phyloP scores from a whole-genome alignment of 2,888 invertebrate genomes.

The Polylopha cassiicola region DNA sequence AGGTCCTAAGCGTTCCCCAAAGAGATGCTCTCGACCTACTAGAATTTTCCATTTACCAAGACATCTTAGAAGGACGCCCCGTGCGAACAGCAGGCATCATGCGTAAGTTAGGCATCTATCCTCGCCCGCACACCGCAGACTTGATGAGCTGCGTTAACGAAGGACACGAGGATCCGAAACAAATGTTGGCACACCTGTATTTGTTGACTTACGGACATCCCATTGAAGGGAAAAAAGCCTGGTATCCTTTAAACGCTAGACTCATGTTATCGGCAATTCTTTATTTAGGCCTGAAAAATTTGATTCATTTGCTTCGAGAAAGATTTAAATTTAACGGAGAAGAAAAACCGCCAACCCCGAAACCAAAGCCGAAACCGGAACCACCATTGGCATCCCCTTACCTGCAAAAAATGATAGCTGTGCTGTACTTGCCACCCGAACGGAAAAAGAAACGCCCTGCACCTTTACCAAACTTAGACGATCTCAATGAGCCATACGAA shows the following conservation, averaged over 20 bases:
- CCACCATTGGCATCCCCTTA: constrained; percentile 50
- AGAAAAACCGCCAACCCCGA: constrained; percentile 26
- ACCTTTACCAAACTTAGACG: constrained; percentile 56
- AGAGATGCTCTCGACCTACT: constrained; percentile 49
- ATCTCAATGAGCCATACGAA: constrained; percentile 53
- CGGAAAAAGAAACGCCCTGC: constrained; percentile 36
- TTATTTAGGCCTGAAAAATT: constrained; percentile 53
- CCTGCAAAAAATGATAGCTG: constrained; percentile 49
- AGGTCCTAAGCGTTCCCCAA: constrained; percentile 59
- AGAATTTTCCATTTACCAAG: constrained; percentile 51
- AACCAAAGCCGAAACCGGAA: constrained; percentile 37
- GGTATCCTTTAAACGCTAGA: constrained; percentile 52
- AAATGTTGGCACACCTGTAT: constrained; percentile 60
- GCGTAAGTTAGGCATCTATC: constrained; percentile 47
- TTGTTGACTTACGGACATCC: constrained; percentile 43
- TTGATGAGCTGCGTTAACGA: constrained; percentile 52
- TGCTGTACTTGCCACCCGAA: constrained; percentile 40
- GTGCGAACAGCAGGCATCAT: constrained; percentile 41
- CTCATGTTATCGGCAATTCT: constrained; percentile 57
- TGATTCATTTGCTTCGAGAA: constrained; percentile 43
- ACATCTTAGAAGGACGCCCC: constrained; percentile 57
- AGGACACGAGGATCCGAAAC: constrained; percentile 54
- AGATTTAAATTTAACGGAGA: constrained; percentile 44
- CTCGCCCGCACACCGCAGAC: constrained; percentile 43
- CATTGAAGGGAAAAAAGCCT: constrained; percentile 45